These are phyloP conservation scores for Drosophila lacicola DNA, from an alignment of 2,888 invertebrate genomes.

Conservation along the genomic window DNA sequence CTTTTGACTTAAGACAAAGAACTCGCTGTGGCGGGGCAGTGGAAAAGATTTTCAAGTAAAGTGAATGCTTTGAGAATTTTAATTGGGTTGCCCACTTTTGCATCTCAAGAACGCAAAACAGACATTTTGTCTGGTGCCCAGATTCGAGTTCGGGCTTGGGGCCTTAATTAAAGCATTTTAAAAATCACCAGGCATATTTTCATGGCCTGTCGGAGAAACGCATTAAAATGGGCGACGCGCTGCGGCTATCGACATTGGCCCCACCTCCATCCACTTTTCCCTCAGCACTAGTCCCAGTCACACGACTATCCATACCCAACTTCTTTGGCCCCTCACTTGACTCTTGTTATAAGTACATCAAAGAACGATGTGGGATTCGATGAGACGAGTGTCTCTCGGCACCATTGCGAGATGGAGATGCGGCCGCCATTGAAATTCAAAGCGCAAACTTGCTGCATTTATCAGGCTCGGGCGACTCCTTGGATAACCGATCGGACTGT, in stretches of 20 bases:
- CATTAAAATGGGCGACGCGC: constrained; percentile 79
- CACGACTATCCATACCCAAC: constrained; percentile 24
- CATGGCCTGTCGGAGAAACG: constrained; percentile 76
- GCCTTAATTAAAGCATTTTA: constrained; percentile 78
- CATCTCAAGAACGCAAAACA: constrained; percentile 69
- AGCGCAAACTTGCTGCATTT: constrained; percentile 81
- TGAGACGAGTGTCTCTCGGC: constrained; percentile 52
- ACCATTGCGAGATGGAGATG: constrained; percentile 53
- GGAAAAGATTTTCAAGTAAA: constrained; percentile 56
- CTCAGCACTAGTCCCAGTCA: not conserved
- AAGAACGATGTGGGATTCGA: constrained; percentile 60
- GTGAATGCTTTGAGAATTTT: constrained; percentile 75
- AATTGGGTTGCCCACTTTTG: constrained; percentile 74
- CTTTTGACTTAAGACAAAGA: constrained; percentile 7
- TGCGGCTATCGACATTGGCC: constrained; percentile 24
- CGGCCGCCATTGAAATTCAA: constrained; percentile 81
- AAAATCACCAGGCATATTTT: constrained; percentile 81
- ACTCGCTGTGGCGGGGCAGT: constrained; percentile 15
- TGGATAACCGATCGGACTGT: constrained; percentile 13
- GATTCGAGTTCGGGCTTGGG: constrained; percentile 38
- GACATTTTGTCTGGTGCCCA: constrained; percentile 73
- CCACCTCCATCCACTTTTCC: constrained; percentile 5
- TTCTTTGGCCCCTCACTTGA: constrained; percentile 62
- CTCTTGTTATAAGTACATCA: constrained; percentile 74
- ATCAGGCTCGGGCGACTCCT: constrained; percentile 62